Evolutionary conservation across 2,888 invertebrate genomes (phyloP).

Genomic region (Platycheirus rosarum): DNA sequence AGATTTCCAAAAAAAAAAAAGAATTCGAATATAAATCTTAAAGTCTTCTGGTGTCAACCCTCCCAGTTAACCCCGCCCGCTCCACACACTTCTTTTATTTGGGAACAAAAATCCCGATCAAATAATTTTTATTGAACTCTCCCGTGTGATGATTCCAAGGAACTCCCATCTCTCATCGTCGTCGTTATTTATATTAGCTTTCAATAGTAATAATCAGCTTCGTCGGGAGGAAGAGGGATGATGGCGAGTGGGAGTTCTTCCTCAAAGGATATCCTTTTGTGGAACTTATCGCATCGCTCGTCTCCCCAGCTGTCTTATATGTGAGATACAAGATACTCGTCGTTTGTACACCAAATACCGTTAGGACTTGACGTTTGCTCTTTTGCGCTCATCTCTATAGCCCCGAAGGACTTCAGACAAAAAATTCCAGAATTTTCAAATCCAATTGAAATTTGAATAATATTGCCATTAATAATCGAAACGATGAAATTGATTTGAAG

Average conservation of each 20-base stretch:
- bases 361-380: constrained; percentile 31
- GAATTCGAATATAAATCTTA: constrained; percentile 60
- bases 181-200: constrained; percentile 56
- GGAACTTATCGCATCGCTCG: not conserved
- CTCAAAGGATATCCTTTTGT: constrained; percentile 54
- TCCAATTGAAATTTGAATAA: constrained; percentile 71
- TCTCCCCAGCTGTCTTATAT: constrained; percentile 7
- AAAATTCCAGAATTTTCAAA: constrained; percentile 56
- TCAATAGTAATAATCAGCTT: constrained; percentile 61
- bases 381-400: constrained; percentile 10
- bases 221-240: constrained; percentile 21
- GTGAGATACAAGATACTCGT: constrained; percentile 25
- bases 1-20: constrained; percentile 49
- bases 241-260: not conserved
- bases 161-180: not conserved
- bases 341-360: constrained; percentile 14
- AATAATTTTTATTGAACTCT: constrained; percentile 34
- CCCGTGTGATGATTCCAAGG: constrained; percentile 8
- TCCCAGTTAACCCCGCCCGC: not conserved
- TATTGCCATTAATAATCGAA: constrained; percentile 73
- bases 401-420: constrained; percentile 21
- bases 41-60: constrained; percentile 22
- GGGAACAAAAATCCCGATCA: constrained; percentile 11
- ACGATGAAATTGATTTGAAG: constrained; percentile 68
- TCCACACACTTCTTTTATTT: too few species aligned